These are phyloP conservation scores for Cyphomyrus discorhynchus DNA, from an alignment of 2,113 vertebrate genomes.

Conservation along the genomic window DNA sequence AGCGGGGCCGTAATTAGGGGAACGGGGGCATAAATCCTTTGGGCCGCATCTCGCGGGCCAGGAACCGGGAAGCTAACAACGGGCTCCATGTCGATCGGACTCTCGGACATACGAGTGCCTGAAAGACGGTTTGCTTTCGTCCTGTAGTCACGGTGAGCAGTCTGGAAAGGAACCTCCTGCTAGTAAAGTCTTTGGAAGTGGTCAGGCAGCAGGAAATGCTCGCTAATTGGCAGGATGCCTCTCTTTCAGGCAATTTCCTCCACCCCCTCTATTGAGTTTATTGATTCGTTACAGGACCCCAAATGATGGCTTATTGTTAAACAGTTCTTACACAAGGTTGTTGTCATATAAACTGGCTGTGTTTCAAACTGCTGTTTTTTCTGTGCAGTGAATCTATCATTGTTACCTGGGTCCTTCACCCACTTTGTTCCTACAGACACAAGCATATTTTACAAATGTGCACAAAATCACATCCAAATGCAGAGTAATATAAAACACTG, in stretches of 20 bases:
- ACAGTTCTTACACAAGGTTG: constrained; percentile 35
- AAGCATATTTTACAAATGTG: neutral
- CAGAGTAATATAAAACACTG: neutral
- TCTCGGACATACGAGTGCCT: neutral
- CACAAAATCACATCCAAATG: neutral
- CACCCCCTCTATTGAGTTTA: constrained; percentile 46
- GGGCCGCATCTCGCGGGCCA: neutral
- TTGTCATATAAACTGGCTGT: constrained; percentile 12
- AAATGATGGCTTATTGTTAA: constrained; percentile 49
- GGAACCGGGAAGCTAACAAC: neutral
- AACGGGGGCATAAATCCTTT: neutral
- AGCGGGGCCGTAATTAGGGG: neutral
- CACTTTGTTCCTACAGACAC: neutral
- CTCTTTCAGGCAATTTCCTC: constrained; percentile 48
- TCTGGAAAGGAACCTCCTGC: constrained; percentile 34
- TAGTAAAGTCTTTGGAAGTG: constrained; percentile 39
- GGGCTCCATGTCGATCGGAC: neutral
- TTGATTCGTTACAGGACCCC: constrained; percentile 57
- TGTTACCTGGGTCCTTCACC: neutral
- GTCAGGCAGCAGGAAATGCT: constrained; percentile 49
- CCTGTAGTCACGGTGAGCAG: constrained; percentile 18
- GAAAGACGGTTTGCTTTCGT: neutral
- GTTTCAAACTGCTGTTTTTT: neutral
- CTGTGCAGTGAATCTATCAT: neutral
- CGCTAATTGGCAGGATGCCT: constrained; percentile 42